phyloP scores from a whole-genome alignment of 2,888 invertebrate species.

The Ochropleura plecta region DNA sequence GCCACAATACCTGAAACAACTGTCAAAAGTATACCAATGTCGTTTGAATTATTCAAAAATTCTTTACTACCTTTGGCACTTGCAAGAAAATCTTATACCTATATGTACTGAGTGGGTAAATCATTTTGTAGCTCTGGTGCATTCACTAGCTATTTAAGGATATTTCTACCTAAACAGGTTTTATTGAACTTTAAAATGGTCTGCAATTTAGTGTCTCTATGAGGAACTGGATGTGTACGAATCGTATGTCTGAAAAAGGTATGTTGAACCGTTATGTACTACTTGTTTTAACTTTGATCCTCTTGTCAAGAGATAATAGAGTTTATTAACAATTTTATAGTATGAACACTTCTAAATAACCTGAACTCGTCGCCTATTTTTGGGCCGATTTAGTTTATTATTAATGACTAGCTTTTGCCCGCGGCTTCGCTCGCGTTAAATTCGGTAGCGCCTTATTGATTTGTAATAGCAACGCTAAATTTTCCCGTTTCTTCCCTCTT shows the following conservation, averaged over 20 bases:
- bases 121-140: neutral
- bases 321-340: neutral
- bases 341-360: too few relatives aligned
- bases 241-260: slow-evolving; percentile 2
- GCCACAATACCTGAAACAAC: too few relatives aligned
- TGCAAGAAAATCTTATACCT: neutral
- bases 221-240: slow-evolving; percentile 38
- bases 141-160: slow-evolving; percentile 32
- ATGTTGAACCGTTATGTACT: slow-evolving; percentile 5
- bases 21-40: too few relatives aligned
- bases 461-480: too few relatives aligned
- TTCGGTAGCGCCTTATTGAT: too few relatives aligned
- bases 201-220: slow-evolving; percentile 17
- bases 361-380: too few relatives aligned
- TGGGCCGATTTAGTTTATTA: neutral
- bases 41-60: too few relatives aligned
- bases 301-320: neutral
- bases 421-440: too few relatives aligned
- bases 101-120: neutral
- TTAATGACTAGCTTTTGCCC: too few relatives aligned
- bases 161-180: slow-evolving; percentile 40
- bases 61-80: too few relatives aligned
- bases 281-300: neutral
- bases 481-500: too few relatives aligned
- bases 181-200: slow-evolving; percentile 52